Base-by-base conservation (phyloP, 1,140 invertebrate genomes). In the Anastrepha ludens region DNA sequence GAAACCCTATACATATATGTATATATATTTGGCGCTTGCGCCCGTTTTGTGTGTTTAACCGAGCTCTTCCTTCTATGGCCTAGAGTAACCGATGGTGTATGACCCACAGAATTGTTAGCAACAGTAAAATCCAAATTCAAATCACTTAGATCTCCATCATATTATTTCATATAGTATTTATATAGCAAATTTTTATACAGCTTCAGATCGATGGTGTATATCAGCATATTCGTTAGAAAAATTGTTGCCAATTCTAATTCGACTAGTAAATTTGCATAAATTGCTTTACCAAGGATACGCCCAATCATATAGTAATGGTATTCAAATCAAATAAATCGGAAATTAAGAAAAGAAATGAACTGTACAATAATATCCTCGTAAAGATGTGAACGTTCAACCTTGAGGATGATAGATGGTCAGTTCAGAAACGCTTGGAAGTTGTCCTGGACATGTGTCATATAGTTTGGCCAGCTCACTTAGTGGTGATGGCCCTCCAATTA, bases 231-330 rank as follows among this genome's bases (percentile, higher is more conserved):
- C 1, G 97, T 96, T 9, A 99, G 93, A 92, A 99, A 99, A 92
- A 98, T 98, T 89, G 98, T 97, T 1, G 98, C 98, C 89, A 99
- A 95, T 0, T 98, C 98, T 29, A 99, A 93, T 93, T 99, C 98
- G 6, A 99, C 97, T 86, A 99, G 93, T 59, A 99, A 95, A 94
- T 98, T 98, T 93, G 99, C 98, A 94, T 99, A 99, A 20, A 99
- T 94, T 0, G 98, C 98, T 96, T 99, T 99, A 62, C 98, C 99
- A 5, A 99, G 93, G 93, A 99, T 97, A 85, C 98, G 94, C 9
- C 98, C 99, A 88, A 99, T 97, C 91, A 99, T 99, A 93, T 96
- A 99, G 92, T 98, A 99, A 94, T 99, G 99, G 90, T 97, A 96
- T 0, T 95, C 95, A 96, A 99, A 91, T 99, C 96, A 7, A 97